phyloP scores from a whole-genome alignment of 2,797 vertebrate species.

The Sitta carolinensis region DNA sequence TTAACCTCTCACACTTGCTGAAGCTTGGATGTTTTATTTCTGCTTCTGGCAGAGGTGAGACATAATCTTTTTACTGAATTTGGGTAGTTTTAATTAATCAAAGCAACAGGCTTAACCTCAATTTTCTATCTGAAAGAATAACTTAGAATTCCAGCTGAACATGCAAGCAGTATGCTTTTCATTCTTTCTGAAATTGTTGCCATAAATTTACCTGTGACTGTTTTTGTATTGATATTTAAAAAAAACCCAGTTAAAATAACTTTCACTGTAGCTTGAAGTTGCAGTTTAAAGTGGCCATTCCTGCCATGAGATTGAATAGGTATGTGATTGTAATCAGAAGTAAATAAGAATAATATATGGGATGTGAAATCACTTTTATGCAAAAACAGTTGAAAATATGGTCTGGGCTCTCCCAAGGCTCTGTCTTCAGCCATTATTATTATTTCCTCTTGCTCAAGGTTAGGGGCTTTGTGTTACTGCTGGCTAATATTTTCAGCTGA shows the following conservation, averaged over 20 bases:
- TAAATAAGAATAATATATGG: constrained; percentile 36
- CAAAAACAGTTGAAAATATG: constrained; percentile 4
- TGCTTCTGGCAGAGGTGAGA: not conserved
- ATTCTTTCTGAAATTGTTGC: not conserved
- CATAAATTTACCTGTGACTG: not conserved
- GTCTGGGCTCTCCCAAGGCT: not conserved
- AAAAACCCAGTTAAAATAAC: not conserved
- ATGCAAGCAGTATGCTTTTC: not conserved
- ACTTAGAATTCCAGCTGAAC: not conserved
- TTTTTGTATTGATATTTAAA: not conserved
- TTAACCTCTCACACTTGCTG: not conserved
- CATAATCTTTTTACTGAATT: constrained; percentile 11
- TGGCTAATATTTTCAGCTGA: constrained; percentile 24
- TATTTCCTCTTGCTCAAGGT: not conserved
- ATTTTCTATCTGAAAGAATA: not conserved
- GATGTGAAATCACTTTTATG: constrained; percentile 19
- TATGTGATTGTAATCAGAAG: not conserved
- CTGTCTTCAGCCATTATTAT: not conserved
- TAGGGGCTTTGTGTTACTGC: not conserved
- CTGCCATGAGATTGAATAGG: not conserved
- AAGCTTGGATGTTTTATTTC: not conserved
- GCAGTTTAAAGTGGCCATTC: not conserved
- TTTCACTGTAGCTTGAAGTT: not conserved
- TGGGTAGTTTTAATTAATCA: constrained; percentile 4
- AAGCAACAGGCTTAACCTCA: constrained; percentile 4